phyloP scores from a whole-genome alignment of 2,888 invertebrate species.

The Druceiella hillmani region DNA sequence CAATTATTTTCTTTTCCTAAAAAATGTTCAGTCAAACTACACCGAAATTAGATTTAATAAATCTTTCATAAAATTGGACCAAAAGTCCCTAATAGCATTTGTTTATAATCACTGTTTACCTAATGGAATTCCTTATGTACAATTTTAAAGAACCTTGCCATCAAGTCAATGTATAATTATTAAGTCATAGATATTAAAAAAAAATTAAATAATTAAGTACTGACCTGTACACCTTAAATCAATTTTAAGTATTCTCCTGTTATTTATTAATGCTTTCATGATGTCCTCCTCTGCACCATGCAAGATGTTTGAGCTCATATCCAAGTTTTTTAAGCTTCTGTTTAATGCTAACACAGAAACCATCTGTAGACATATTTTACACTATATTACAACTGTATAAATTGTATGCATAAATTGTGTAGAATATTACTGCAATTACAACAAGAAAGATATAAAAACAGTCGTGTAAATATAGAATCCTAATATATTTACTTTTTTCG shows the following conservation, averaged over 20 bases:
- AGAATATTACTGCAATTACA: constrained; percentile 1
- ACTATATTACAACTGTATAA: not conserved
- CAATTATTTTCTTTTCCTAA: too few species aligned
- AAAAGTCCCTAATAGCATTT: too few species aligned
- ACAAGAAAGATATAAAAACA: not conserved
- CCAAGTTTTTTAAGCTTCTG: constrained; percentile 46
- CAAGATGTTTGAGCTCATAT: constrained; percentile 55
- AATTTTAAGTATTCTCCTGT: constrained; percentile 35
- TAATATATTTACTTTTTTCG: constrained; percentile 35
- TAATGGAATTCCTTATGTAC: too few species aligned
- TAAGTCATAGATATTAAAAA: too few species aligned
- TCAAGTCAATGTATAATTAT: too few species aligned
- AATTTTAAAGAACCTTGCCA: too few species aligned
- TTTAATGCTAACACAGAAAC: constrained; percentile 51
- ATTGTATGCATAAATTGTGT: constrained; percentile 5
- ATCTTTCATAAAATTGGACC: too few species aligned
- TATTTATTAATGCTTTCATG: constrained; percentile 37
- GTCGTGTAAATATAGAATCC: not conserved
- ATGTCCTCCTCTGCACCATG: constrained; percentile 51
- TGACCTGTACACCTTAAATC: constrained; percentile 43
- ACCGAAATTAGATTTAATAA: too few species aligned
- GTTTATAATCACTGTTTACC: too few species aligned
- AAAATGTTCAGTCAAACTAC: too few species aligned
- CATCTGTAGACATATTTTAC: constrained; percentile 31
- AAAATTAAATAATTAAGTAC: too few species aligned